Conservation (phyloP, 2,888 invertebrate species). For the Spisula subtruncata region DNA sequence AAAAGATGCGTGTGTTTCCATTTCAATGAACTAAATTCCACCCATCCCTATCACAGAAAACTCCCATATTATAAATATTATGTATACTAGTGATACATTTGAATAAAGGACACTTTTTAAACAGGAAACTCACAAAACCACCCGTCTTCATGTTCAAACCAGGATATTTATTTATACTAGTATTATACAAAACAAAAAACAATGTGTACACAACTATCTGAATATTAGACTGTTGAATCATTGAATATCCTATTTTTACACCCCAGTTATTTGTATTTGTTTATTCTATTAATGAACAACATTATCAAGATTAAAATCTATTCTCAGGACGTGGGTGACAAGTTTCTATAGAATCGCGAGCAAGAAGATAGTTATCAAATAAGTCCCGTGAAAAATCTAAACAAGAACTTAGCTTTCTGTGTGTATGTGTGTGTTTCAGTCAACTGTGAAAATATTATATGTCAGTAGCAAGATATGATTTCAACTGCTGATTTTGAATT, state of each 20-base stretch:
- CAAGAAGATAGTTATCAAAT: slow-evolving; percentile 7
- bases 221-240: slow-evolving; percentile 17
- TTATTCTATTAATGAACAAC: slow-evolving; percentile 53
- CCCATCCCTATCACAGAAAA: too few relatives aligned
- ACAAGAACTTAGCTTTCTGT: neutral
- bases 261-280: slow-evolving; percentile 34
- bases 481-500: neutral
- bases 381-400: neutral
- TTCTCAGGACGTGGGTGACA: slow-evolving; percentile 20
- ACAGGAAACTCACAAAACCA: too few relatives aligned
- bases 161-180: too few relatives aligned
- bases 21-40: too few relatives aligned
- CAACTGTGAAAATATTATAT: neutral
- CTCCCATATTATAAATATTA: too few relatives aligned
- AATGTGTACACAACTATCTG: neutral
- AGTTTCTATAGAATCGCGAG: slow-evolving; percentile 44
- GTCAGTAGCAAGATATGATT: neutral
- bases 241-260: slow-evolving; percentile 36
- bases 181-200: too few relatives aligned
- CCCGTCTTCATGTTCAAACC: too few relatives aligned
- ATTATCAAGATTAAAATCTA: slow-evolving; percentile 47
- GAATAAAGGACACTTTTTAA: too few relatives aligned
- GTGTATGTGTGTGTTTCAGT: neutral
- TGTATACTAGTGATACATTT: too few relatives aligned
- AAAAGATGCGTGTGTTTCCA: too few relatives aligned